These are phyloP conservation scores for Cremastinae sp. DNA, from an alignment of 2,888 invertebrate species.

Conservation along the genomic window DNA sequence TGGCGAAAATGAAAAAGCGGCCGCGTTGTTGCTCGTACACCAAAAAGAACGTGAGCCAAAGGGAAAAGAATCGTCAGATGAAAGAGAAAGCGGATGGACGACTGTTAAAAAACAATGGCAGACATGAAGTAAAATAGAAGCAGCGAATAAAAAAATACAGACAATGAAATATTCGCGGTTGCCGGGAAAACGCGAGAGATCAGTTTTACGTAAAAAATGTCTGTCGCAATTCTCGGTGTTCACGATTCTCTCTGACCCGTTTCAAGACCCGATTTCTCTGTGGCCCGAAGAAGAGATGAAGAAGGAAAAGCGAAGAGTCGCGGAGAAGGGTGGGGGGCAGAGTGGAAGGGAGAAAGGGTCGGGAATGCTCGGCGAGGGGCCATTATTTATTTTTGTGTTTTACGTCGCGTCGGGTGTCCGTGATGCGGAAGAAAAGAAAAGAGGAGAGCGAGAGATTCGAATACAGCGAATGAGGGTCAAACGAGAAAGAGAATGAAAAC, in stretches of 20 bases:
- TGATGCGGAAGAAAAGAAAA: slow-evolving; percentile 57
- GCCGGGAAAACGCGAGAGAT: slow-evolving; percentile 44
- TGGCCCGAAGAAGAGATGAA: not conserved
- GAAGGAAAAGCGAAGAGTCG: slow-evolving; percentile 4
- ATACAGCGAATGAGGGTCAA: slow-evolving; percentile 45
- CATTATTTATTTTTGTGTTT: slow-evolving; percentile 76
- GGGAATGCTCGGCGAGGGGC: slow-evolving; percentile 60
- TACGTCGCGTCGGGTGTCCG: slow-evolving; percentile 64
- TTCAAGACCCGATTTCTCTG: slow-evolving; percentile 51
- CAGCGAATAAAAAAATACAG: no score
- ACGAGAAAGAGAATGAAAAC: slow-evolving; percentile 44
- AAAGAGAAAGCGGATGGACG: slow-evolving; percentile 18
- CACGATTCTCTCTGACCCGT: not conserved
- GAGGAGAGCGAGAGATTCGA: slow-evolving; percentile 41
- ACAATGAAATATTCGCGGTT: slow-evolving; percentile 26
- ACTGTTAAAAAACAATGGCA: no score
- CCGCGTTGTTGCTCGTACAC: no score
- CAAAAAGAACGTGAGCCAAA: not conserved
- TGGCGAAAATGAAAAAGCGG: no score
- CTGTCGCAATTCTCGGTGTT: slow-evolving; percentile 26
- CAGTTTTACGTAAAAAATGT: slow-evolving; percentile 43
- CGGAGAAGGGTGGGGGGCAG: not conserved
- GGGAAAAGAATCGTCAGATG: slow-evolving; percentile 1
- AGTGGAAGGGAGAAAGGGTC: not conserved
- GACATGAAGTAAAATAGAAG: no score